A percentile compares a stretch with the other conserved stretches of the same genome.
phyloP scores from a whole-genome alignment of 2,113 vertebrate genomes.

The Otolemur garnettii region DNA sequence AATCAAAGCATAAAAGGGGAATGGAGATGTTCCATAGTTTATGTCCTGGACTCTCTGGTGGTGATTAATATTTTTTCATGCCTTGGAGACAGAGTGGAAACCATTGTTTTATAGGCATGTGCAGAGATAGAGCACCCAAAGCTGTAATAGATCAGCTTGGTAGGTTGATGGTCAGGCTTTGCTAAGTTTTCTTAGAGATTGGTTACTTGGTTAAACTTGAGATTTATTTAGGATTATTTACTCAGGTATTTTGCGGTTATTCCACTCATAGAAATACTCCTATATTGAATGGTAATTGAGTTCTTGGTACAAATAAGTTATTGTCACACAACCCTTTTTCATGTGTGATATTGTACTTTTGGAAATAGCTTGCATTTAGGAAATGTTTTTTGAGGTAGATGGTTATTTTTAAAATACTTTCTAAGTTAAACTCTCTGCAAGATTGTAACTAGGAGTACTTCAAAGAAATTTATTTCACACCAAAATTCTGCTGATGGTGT shows the following conservation, averaged over 20 bases:
- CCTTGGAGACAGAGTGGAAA: constrained; percentile 1
- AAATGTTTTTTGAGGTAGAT: constrained; percentile 2
- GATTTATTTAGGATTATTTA: constrained; percentile 42
- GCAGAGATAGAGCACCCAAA: not conserved
- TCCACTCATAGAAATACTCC: constrained; percentile 14
- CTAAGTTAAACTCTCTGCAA: not conserved
- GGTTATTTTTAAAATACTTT: not conserved
- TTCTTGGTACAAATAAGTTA: not conserved
- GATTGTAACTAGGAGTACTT: not conserved
- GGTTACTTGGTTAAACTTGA: not conserved
- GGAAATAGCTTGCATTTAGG: not conserved
- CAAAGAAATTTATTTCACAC: not conserved
- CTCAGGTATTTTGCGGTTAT: not conserved
- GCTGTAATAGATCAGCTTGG: not conserved
- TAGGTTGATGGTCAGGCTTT: not conserved
- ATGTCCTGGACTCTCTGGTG: constrained; percentile 58
- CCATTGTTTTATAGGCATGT: constrained; percentile 51
- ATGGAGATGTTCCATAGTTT: constrained; percentile 70
- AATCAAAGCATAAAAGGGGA: constrained; percentile 53
- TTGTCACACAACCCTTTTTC: not conserved
- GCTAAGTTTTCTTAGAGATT: constrained; percentile 42
- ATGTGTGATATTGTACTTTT: not conserved
- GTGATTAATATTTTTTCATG: constrained; percentile 73
- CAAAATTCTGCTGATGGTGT: not conserved
- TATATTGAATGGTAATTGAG: not conserved